Percentiles rank a stretch among this genome's conserved stretches.
Conservation (phyloP, 1,140 invertebrate species). For the Belonocnema kinseyi region DNA sequence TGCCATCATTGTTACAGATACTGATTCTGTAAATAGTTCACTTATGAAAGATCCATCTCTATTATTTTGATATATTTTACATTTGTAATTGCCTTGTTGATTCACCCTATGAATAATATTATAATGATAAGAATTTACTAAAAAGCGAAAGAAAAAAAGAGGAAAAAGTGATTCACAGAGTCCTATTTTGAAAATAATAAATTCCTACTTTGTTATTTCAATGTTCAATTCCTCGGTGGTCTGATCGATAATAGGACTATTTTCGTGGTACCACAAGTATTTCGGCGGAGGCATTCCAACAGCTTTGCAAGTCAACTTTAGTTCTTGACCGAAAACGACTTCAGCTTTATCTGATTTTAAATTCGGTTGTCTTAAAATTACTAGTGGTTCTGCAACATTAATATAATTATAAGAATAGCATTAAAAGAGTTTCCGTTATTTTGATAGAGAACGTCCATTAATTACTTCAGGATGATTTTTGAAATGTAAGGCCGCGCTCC, state of each 20-base stretch:
- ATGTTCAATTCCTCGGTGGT: slow-evolving; percentile 48
- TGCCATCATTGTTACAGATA: slow-evolving; percentile 53
- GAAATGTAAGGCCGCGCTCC: too few species aligned
- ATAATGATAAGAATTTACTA: not conserved
- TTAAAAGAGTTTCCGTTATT: not conserved
- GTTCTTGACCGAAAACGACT: slow-evolving; percentile 45
- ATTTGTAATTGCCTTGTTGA: slow-evolving; percentile 62
- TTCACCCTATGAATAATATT: not conserved
- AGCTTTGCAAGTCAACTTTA: slow-evolving; percentile 59
- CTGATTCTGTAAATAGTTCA: slow-evolving; percentile 43
- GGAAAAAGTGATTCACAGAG: not conserved
- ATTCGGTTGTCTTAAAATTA: slow-evolving; percentile 57
- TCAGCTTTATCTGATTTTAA: slow-evolving; percentile 34
- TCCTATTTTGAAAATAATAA: not conserved
- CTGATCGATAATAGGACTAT: slow-evolving; percentile 43
- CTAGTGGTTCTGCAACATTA: slow-evolving; percentile 47
- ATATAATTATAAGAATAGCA: too few species aligned
- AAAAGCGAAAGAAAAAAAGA: too few species aligned
- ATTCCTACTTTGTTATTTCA: slow-evolving; percentile 40
- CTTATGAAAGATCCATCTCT: slow-evolving; percentile 43
- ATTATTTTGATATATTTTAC: slow-evolving; percentile 54
- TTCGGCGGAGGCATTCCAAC: slow-evolving; percentile 60
- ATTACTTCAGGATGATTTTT: too few species aligned
- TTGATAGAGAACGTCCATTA: too few species aligned
- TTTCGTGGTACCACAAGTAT: slow-evolving; percentile 62